phyloP scores from a whole-genome alignment of 2,113 vertebrate species.

The Apteryx owenii region DNA sequence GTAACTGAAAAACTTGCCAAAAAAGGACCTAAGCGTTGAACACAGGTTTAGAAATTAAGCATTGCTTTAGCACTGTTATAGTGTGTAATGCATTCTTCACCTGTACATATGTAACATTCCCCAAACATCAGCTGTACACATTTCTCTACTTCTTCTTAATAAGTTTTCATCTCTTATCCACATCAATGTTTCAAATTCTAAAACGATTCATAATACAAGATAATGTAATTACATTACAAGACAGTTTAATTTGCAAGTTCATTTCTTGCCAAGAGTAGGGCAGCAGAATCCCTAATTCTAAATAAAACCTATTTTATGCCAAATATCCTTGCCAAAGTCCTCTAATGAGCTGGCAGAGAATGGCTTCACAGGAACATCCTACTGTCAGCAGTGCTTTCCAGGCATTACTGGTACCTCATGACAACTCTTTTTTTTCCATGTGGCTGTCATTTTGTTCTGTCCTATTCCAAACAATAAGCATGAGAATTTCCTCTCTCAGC shows the following conservation, averaged over 20 bases:
- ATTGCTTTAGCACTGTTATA: neutral
- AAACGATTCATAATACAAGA: conserved; percentile 44
- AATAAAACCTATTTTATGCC: conserved; percentile 69
- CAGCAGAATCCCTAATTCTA: conserved; percentile 32
- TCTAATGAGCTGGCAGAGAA: conserved; percentile 69
- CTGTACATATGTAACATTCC: accelerated
- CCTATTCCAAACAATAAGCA: neutral
- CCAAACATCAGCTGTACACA: neutral
- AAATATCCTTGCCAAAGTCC: conserved; percentile 57
- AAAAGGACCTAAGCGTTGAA: neutral
- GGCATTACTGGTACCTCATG: neutral
- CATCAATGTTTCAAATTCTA: conserved; percentile 56
- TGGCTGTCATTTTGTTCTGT: neutral
- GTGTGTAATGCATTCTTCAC: accelerated
- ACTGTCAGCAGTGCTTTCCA: conserved; percentile 42
- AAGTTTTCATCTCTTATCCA: conserved; percentile 46
- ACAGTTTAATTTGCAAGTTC: conserved; percentile 68
- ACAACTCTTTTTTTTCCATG: neutral
- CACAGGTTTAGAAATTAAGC: accelerated
- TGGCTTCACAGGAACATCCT: conserved; percentile 39
- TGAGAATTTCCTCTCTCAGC: conserved; percentile 31
- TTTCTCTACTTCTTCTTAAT: neutral
- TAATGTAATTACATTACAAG: conserved; percentile 67
- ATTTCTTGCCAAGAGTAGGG: conserved; percentile 55
- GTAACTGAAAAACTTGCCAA: neutral